Conservation (phyloP, 1,140 invertebrate species). For the Drosophila littoralis region DNA sequence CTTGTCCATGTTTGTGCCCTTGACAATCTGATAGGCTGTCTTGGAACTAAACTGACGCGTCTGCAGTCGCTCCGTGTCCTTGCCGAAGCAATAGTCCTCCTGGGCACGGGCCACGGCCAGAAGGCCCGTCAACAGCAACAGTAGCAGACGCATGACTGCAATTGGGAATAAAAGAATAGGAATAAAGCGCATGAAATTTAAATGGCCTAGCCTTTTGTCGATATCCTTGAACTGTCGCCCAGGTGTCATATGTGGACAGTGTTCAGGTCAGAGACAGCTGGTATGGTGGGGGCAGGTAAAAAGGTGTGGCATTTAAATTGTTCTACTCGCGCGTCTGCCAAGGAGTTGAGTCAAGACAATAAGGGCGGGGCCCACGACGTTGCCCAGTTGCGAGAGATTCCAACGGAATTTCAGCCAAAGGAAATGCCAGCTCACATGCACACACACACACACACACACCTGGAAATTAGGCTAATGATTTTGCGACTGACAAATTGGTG, state of each 20-base stretch:
- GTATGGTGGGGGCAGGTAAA: conserved; percentile 17
- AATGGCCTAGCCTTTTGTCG: conserved; percentile 63
- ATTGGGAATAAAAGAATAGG: conserved; percentile 1
- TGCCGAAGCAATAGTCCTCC: conserved; percentile 87
- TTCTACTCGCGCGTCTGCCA: conserved; percentile 66
- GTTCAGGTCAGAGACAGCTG: not conserved
- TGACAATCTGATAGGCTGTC: conserved; percentile 88
- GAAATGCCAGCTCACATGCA: conserved; percentile 65
- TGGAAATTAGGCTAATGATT: conserved; percentile 76
- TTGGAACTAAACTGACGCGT: conserved; percentile 87
- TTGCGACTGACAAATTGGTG: conserved; percentile 72
- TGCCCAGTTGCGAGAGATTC: too few relatives aligned
- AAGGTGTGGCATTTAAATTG: conserved; percentile 81
- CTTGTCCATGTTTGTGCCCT: conserved; percentile 84
- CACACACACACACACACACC: conserved; percentile 35
- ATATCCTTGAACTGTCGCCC: conserved; percentile 75
- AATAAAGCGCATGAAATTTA: conserved; percentile 39
- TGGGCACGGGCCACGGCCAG: conserved; percentile 47
- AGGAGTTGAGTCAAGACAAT: conserved; percentile 62
- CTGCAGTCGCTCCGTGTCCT: conserved; percentile 86
- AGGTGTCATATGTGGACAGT: conserved; percentile 66
- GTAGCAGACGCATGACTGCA: conserved; percentile 63
- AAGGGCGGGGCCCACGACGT: conserved; percentile 49
- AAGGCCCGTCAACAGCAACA: conserved; percentile 53
- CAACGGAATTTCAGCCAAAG: conserved; percentile 49